These are phyloP conservation scores for Leptodactylus fallax DNA, from an alignment of 2,797 vertebrate genomes.

Conservation along the genomic window DNA sequence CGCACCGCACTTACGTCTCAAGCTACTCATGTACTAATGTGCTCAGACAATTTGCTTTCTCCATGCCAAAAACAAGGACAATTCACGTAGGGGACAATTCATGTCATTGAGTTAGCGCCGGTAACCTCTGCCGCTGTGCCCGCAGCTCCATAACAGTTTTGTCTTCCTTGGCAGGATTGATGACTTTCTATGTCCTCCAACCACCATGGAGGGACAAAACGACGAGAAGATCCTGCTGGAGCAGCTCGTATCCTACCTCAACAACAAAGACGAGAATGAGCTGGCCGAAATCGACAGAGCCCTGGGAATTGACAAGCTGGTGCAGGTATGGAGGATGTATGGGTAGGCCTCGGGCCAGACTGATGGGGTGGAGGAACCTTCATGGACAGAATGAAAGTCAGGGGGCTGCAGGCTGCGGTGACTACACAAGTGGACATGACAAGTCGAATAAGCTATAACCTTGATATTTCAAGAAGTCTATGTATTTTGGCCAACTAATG, in stretches of 20 bases:
- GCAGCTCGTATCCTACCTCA: constrained; percentile 93
- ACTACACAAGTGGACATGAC: no score
- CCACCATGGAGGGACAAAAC: constrained; percentile 87
- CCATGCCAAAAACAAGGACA: constrained; percentile 7
- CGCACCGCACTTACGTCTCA: no score
- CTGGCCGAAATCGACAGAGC: constrained; percentile 92
- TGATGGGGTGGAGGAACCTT: no score
- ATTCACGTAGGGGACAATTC: not conserved
- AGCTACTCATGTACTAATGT: not conserved
- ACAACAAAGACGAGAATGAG: constrained; percentile 92
- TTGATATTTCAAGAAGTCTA: no score
- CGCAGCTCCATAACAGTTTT: constrained; percentile 31
- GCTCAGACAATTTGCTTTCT: constrained; percentile 22
- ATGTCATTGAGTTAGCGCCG: not conserved
- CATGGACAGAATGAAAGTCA: not conserved
- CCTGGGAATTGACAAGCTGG: constrained; percentile 94
- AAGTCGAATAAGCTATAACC: no score
- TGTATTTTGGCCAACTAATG: no score
- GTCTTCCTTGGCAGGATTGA: constrained; percentile 80
- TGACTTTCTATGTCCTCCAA: constrained; percentile 89
- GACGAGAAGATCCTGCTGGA: constrained; percentile 94
- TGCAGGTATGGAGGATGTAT: constrained; percentile 79
- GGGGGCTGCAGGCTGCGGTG: no score
- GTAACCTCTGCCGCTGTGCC: not conserved
- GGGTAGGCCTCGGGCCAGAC: not conserved